These are phyloP conservation scores for Galaxea fascicularis DNA, from an alignment of 92 coral and sea anemone species.

Conservation along the genomic window DNA sequence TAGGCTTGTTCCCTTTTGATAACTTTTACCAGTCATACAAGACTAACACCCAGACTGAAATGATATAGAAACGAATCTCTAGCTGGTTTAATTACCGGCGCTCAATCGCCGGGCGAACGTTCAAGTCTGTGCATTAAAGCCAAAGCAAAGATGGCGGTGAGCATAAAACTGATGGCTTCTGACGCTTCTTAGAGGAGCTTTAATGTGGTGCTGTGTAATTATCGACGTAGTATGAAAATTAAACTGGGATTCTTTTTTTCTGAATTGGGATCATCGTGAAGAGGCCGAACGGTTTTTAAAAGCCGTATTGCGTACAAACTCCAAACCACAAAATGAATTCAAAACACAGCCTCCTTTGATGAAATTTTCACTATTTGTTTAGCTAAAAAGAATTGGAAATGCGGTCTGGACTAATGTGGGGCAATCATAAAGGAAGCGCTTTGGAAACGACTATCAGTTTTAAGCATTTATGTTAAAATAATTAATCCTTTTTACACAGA, in stretches of 20 bases:
- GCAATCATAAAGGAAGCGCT: slow-evolving; percentile 43
- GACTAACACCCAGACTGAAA: slow-evolving; percentile 8
- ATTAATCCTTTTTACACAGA: background rate
- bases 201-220: background rate
- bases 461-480: slow-evolving; percentile 29
- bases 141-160: background rate
- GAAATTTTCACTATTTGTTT: slow-evolving; percentile 32
- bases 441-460: slow-evolving; percentile 3
- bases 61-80: background rate
- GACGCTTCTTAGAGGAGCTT: background rate
- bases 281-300: background rate
- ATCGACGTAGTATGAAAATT: background rate
- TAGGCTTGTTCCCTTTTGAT: slow-evolving; percentile 2
- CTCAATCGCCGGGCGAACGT: background rate
- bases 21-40: slow-evolving; percentile 14
- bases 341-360: background rate
- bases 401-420: slow-evolving; percentile 18
- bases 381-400: slow-evolving; percentile 7
- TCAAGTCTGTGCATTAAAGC: background rate
- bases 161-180: background rate
- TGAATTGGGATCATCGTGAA: background rate
- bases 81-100: no score
- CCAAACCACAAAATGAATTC: slow-evolving; percentile 21
- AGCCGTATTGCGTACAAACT: slow-evolving; percentile 18
- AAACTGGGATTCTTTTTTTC: background rate